Evolutionary conservation across 2,888 invertebrate genomes (phyloP).

Genomic region (Aporophyla lueneburgensis): DNA sequence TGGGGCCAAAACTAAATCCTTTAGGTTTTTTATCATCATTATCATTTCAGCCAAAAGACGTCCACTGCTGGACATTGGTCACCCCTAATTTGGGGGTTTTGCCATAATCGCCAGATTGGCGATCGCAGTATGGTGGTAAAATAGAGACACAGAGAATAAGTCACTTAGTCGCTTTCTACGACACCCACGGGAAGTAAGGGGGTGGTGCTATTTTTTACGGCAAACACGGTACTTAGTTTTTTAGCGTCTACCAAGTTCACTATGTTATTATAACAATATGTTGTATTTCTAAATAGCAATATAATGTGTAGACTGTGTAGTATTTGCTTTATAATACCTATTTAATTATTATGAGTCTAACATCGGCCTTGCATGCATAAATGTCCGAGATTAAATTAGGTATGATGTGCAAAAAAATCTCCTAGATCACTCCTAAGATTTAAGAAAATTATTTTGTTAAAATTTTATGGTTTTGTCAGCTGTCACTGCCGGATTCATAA

Average conservation of each 20-base stretch:
- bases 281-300: constrained; percentile 23
- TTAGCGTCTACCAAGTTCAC: neutral
- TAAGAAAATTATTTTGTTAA: neutral
- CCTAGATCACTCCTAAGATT: no score
- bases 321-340: constrained; percentile 61
- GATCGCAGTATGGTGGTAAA: no score
- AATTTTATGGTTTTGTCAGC: neutral
- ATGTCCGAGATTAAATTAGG: constrained; percentile 63
- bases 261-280: neutral
- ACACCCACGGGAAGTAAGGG: no score
- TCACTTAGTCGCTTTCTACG: no score
- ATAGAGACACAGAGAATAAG: no score
- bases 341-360: constrained; percentile 70
- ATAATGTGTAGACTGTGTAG: constrained; percentile 20
- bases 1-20: neutral
- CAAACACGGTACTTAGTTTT: neutral
- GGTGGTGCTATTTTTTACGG: no score
- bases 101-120: no score
- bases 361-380: constrained; percentile 72
- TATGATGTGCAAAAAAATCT: constrained; percentile 61
- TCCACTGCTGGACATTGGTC: no score
- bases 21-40: neutral
- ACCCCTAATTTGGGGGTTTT: no score
- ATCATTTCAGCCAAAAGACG: no score
- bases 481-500: neutral